Base-by-base conservation (phyloP, 2,888 invertebrate species). In the Abrostola triplasia region DNA sequence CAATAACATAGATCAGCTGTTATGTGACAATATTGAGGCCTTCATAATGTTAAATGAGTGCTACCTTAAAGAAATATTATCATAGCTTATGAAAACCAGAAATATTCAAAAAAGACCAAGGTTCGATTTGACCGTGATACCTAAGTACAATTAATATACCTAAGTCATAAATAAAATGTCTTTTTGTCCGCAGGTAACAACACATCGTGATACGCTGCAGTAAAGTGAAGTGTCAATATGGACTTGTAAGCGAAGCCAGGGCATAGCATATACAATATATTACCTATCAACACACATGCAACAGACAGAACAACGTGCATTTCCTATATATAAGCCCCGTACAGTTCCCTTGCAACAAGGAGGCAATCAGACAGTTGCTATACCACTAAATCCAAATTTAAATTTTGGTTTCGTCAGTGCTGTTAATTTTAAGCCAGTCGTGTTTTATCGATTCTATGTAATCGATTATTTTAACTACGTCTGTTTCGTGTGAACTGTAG, bases 201-300 rank as follows among this genome's bases (percentile, higher is more conserved):
- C 78, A 71, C 86, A 84, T 78, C 84, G 80, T 80, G 86, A 85
- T 84, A 83, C 82, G 82, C 89, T 88, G 83, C 89, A 86, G 84
- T 89, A 86, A 92, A 92, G 93, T 94, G 93, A 93, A 90, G 93
- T 93, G 93, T 92, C 90, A 86, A 85, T 90, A 91, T 84, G 91
- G 92, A 93, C 93, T 93, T 89, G 83, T 89, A 88, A 90, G 88
- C 88, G 84, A 91, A 90, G 90, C 90, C 89, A 83, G 88, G 88
- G 88, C 87, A 84, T 87, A 88, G 79, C 85, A 84, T 86, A 89
- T 81, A 87, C 81, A 79, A 85, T 83, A 85, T 80, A 87, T 78
- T 82, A 80, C 79, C 77, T 72, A 80, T 69, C 72, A 70, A 77
- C 72, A 67, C 73, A 75, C 71, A 75, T 73, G 64, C 72, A 76